Evolutionary conservation across 64 coral and sea anemone species (phyloP), one percentile per base, ranked within the genome.

Genomic region (Catalaphyllia jardinei): DNA sequence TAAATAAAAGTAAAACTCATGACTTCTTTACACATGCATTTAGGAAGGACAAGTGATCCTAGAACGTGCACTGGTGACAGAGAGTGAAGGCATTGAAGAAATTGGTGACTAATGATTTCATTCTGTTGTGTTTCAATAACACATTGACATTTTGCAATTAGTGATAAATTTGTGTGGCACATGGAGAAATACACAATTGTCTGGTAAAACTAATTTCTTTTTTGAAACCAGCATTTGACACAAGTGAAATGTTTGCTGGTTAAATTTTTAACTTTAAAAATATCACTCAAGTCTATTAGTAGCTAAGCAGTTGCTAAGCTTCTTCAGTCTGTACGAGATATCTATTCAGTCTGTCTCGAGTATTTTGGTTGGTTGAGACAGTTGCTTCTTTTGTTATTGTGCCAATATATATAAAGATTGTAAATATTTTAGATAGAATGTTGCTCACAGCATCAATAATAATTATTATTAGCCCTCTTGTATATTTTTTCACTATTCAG

Each of bases 1-100:
- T 69, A 69, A 35, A 35, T 35, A 35, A 35, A 29, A 24, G 10
- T 11, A 69, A 27, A 29, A 69, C 10, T 46, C n/a, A 69, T 27
- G 27, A 11, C 25, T 64, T 15, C 22, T 27, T 11, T 10, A 69
- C 4, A n/a, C 50, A 13, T 89, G 50, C 31, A 20, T 79, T 18
- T 29, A 99, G 97, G 97, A 99, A 81, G 97, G 97, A 24, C 78
- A 94, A 74, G 97, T 99, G 31, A 99, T 99, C 87, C 87, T 99
- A 46, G 97, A 99, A 57, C 89, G 97, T 25, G 97, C 94, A 12
- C 78, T 99, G 24, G 97, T 99, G 14, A 99, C 91, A 29, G 97
- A 99, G 86, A 95, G 90, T 71, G 97, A 99, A 71, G 97, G 97
- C 19, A 95, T 99, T 71, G 91, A 91, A 91, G 97, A 99, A 88